A percentile compares a stretch with the other conserved stretches of the same genome.
Evolutionary conservation across 2,888 invertebrate species (phyloP).

Genomic region (Caenorhabditis becei): DNA sequence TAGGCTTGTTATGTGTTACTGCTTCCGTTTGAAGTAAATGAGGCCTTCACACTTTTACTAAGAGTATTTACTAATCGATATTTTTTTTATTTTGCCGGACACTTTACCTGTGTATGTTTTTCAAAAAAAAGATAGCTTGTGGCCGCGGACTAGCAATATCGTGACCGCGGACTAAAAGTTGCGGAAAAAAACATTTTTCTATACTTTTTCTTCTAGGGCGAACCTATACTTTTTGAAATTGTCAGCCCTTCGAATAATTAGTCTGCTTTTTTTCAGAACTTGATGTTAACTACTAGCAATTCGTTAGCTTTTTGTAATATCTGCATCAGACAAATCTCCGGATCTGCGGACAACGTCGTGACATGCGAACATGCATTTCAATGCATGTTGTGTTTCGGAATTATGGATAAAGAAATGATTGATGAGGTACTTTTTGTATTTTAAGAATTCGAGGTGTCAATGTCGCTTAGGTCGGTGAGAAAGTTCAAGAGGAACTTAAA

Average conservation of each 20-base stretch:
- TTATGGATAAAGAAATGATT: slow-evolving; percentile 68
- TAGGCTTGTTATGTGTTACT: too few species aligned
- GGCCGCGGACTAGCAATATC: too few species aligned
- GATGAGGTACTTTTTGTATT: slow-evolving; percentile 57
- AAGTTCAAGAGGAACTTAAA: slow-evolving; percentile 66
- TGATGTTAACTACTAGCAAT: slow-evolving; percentile 17
- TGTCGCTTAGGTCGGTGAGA: slow-evolving; percentile 66
- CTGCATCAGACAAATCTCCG: slow-evolving; percentile 66
- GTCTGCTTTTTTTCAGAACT: not conserved
- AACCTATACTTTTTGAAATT: not conserved
- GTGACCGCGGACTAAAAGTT: too few species aligned
- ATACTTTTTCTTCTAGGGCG: too few species aligned
- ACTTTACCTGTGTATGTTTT: too few species aligned
- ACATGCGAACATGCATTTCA: slow-evolving; percentile 48
- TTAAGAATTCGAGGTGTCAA: too few species aligned
- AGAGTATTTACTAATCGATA: too few species aligned
- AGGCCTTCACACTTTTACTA: too few species aligned
- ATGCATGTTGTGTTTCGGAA: slow-evolving; percentile 72
- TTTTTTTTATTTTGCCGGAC: too few species aligned
- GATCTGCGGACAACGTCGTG: slow-evolving; percentile 53
- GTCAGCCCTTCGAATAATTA: too few species aligned
- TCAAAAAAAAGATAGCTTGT: too few species aligned
- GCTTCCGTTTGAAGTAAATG: too few species aligned
- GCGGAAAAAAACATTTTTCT: not conserved
- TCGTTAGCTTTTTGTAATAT: slow-evolving; percentile 49